Evolutionary conservation across 2,888 invertebrate species (phyloP).

Genomic region (Mesochorus sp.): DNA sequence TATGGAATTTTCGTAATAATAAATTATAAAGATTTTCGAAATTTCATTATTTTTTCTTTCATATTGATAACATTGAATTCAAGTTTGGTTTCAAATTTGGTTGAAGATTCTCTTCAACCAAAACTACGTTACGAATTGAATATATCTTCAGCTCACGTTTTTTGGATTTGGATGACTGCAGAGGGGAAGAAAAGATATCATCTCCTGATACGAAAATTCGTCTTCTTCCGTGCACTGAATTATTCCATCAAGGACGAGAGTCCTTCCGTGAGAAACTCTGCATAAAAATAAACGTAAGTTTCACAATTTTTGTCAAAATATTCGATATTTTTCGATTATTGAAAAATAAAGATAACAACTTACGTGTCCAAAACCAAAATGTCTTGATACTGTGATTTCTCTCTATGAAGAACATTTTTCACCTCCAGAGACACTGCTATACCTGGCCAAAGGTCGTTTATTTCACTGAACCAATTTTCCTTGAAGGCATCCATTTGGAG

Average conservation of each 20-base stretch:
- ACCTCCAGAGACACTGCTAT: constrained; percentile 94
- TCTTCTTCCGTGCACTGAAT: constrained; percentile 98
- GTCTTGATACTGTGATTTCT: constrained; percentile 92
- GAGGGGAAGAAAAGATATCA: constrained; percentile 97
- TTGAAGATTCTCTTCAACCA: no score
- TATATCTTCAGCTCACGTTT: constrained; percentile 83
- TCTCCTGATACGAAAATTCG: constrained; percentile 99
- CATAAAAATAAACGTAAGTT: no score
- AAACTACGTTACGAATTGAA: no score
- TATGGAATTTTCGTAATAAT: no score
- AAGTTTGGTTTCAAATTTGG: no score
- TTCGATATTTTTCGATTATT: no score
- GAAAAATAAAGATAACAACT: constrained; percentile 74
- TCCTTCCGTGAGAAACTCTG: constrained; percentile 92
- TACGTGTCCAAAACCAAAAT: constrained; percentile 92
- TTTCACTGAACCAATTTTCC: constrained; percentile 96
- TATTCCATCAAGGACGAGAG: constrained; percentile 95
- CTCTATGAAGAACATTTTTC: constrained; percentile 89
- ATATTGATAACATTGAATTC: no score
- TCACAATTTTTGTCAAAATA: neutral
- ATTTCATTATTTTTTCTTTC: no score
- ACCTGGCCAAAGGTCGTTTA: constrained; percentile 95
- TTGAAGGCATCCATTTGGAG: constrained; percentile 87
- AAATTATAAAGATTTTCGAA: no score
- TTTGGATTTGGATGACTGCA: constrained; percentile 95